A percentile compares a stretch with the other conserved stretches of the same genome.
phyloP scores from a whole-genome alignment of 2,113 vertebrate species.

The Malurus melanocephalus region DNA sequence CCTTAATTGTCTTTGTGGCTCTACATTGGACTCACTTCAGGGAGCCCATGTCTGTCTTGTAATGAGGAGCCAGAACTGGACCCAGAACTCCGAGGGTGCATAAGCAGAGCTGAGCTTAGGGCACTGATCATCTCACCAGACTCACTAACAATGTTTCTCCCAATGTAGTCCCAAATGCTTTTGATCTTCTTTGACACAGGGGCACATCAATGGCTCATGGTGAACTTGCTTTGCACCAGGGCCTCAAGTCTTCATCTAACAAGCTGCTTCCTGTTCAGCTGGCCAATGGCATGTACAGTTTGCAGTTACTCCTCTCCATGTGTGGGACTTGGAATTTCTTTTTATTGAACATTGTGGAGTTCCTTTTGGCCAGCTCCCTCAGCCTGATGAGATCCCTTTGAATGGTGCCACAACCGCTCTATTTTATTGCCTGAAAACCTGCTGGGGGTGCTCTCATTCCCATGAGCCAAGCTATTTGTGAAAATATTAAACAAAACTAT shows the following conservation, averaged over 20 bases:
- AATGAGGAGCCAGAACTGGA: background rate
- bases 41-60: background rate
- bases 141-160: background rate
- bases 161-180: background rate
- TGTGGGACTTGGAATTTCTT: background rate
- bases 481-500: background rate
- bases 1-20: background rate
- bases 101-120: background rate
- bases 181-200: background rate
- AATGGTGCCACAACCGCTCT: background rate
- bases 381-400: background rate
- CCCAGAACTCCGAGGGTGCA: background rate
- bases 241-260: rapidly evolving
- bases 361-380: background rate
- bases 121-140: background rate
- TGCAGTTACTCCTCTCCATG: rapidly evolving
- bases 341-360: background rate
- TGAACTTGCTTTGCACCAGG: background rate
- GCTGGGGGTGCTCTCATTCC: background rate
- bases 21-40: background rate
- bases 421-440: background rate
- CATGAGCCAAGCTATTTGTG: background rate
- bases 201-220: background rate
- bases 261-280: background rate
- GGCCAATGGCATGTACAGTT: background rate